Percentiles rank a stretch among this genome's conserved stretches.
Evolutionary conservation across 2,888 invertebrate genomes (phyloP).

Genomic region (Cephonodes hylas): DNA sequence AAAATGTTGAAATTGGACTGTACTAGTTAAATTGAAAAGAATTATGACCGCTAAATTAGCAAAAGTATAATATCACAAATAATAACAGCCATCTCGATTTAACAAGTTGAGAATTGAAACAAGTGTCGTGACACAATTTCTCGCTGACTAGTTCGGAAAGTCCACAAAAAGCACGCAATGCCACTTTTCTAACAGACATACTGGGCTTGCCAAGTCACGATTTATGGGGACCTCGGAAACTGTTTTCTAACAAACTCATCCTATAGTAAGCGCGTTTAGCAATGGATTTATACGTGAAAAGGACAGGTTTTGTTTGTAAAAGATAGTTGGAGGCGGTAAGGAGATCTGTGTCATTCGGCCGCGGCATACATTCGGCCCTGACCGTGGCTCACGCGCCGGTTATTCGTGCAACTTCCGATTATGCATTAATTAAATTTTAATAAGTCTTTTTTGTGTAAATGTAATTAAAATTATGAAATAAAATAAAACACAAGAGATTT

Average conservation of each 20-base stretch:
- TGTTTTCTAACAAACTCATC: conserved; percentile 15
- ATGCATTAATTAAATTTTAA: conserved; percentile 1
- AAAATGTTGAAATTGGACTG: too few relatives aligned
- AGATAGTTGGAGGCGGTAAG: conserved; percentile 47
- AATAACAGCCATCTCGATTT: background rate
- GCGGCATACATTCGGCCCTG: conserved; percentile 66
- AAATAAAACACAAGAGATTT: background rate
- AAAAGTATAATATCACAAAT: background rate
- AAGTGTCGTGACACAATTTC: background rate
- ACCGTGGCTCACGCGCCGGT: conserved; percentile 51
- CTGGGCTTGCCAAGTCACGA: conserved; percentile 14
- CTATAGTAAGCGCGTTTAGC: conserved; percentile 22
- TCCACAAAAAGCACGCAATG: background rate
- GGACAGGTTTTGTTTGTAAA: conserved; percentile 57
- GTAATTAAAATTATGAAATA: background rate
- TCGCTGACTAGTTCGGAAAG: background rate
- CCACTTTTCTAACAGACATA: conserved; percentile 14
- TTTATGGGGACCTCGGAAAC: background rate
- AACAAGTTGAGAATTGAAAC: background rate
- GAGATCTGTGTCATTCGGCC: conserved; percentile 75
- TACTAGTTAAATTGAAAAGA: background rate
- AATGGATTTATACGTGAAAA: conserved; percentile 39
- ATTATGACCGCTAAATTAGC: background rate
- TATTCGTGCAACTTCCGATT: conserved; percentile 43
- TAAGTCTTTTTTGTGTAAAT: background rate